These are phyloP conservation scores for Parochlus steinenii DNA, from an alignment of 2,888 invertebrate genomes.

Conservation along the genomic window DNA sequence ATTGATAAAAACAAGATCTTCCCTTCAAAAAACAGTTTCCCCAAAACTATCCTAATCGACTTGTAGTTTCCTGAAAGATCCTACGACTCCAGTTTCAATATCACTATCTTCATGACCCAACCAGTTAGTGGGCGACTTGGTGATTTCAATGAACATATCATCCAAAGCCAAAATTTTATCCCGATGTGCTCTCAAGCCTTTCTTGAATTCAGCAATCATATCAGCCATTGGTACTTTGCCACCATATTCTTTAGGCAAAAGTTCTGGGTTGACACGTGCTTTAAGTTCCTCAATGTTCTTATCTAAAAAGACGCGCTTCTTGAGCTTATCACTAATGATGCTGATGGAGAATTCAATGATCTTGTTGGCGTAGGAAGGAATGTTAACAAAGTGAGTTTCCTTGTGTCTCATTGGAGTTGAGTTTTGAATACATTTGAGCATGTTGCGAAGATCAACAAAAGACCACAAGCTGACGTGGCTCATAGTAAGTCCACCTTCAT, in stretches of 20 bases:
- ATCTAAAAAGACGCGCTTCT: constrained; percentile 65
- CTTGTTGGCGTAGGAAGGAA: constrained; percentile 63
- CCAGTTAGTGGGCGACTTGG: constrained; percentile 32
- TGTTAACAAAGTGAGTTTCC: constrained; percentile 71
- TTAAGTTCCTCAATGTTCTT: constrained; percentile 55
- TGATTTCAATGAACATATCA: constrained; percentile 56
- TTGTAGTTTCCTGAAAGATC: constrained; percentile 69
- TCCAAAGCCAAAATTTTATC: constrained; percentile 52
- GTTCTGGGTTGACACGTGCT: constrained; percentile 50
- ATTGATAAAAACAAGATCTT: too few species aligned
- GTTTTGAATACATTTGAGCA: constrained; percentile 63
- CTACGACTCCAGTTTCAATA: constrained; percentile 55
- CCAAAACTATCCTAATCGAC: constrained; percentile 58
- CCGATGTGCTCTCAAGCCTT: constrained; percentile 42
- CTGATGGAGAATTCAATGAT: constrained; percentile 70
- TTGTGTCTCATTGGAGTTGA: constrained; percentile 86
- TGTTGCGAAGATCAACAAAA: constrained; percentile 56
- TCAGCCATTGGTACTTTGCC: constrained; percentile 64
- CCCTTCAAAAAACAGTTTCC: too few species aligned
- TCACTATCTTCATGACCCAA: constrained; percentile 47
- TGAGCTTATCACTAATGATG: constrained; percentile 68
- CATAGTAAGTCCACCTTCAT: constrained; percentile 69
- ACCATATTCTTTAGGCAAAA: constrained; percentile 76
- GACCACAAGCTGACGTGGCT: constrained; percentile 71
- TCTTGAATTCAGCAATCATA: constrained; percentile 63